Evolutionary conservation across 2,797 vertebrate genomes (phyloP).

Genomic region (Cottoperca gobio): DNA sequence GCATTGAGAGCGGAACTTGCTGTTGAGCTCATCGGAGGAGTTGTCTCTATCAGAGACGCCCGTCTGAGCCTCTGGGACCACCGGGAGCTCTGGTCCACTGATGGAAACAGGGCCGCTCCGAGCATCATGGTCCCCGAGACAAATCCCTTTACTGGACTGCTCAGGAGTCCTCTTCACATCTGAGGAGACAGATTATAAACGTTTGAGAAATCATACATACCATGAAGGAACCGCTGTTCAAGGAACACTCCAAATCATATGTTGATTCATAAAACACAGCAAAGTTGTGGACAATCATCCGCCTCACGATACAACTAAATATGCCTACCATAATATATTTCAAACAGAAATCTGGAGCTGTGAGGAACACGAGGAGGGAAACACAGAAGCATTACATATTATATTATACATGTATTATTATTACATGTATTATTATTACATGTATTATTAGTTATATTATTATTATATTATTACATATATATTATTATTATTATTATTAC

Average conservation of each 20-base stretch:
- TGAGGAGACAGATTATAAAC: slow-evolving; percentile 50
- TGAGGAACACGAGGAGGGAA: too few species aligned
- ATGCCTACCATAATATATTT: background rate
- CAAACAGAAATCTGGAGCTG: too few species aligned
- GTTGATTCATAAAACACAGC: background rate
- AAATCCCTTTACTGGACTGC: slow-evolving; percentile 56
- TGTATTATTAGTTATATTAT: too few species aligned
- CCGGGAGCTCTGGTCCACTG: slow-evolving; percentile 42
- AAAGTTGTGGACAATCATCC: background rate
- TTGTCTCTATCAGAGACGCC: slow-evolving; percentile 70
- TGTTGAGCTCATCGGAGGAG: slow-evolving; percentile 85
- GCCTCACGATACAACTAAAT: too few species aligned
- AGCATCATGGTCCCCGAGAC: slow-evolving; percentile 53
- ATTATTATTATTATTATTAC: too few species aligned
- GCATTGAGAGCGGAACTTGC: slow-evolving; percentile 83
- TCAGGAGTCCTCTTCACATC: slow-evolving; percentile 76
- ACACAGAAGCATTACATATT: too few species aligned
- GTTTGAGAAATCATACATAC: background rate
- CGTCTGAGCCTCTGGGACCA: slow-evolving; percentile 36
- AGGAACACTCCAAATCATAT: background rate
- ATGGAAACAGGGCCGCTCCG: slow-evolving; percentile 31
- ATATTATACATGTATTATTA: too few species aligned
- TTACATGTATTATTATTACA: too few species aligned
- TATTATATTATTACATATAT: too few species aligned
- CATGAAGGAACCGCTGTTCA: background rate